A percentile compares a stretch with the other conserved stretches of the same genome.
Evolutionary conservation across 2,888 invertebrate genomes (phyloP).

Genomic region (Troides oblongomaculatus): DNA sequence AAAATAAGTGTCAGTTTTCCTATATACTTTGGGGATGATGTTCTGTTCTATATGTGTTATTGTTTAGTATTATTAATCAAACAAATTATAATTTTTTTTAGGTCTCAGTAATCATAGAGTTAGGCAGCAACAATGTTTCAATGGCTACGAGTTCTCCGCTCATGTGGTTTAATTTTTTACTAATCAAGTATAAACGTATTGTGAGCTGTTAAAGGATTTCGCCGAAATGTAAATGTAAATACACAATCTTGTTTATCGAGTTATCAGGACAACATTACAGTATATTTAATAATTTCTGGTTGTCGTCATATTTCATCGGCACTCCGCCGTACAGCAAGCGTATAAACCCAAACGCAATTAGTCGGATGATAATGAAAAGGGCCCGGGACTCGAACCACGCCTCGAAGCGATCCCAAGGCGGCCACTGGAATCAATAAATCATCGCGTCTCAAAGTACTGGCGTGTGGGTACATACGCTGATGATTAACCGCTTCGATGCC

Average conservation of each 20-base stretch:
- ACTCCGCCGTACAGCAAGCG: slow-evolving; percentile 21
- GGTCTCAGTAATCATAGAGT: no score
- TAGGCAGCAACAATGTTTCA: no score
- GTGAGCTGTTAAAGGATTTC: no score
- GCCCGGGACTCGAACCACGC: slow-evolving; percentile 52
- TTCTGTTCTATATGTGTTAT: no score
- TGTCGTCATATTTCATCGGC: slow-evolving; percentile 26
- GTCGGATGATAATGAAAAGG: slow-evolving; percentile 63
- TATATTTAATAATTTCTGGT: slow-evolving; percentile 9
- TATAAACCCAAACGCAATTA: slow-evolving; percentile 54
- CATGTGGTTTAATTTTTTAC: no score
- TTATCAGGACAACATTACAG: slow-evolving; percentile 1
- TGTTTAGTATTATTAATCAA: no score
- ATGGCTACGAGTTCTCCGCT: no score
- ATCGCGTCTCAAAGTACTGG: slow-evolving; percentile 64
- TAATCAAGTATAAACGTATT: no score
- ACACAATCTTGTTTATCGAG: background rate
- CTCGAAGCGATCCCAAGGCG: slow-evolving; percentile 51
- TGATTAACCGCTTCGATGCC: slow-evolving; percentile 25
- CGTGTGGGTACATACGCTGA: slow-evolving; percentile 41
- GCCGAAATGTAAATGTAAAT: no score
- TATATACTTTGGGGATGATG: no score
- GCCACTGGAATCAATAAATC: slow-evolving; percentile 71
- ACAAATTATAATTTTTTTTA: no score
- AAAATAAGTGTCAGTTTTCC: no score